Base-by-base conservation (phyloP, 2,797 vertebrate genomes). In the Cyprinella venusta region DNA sequence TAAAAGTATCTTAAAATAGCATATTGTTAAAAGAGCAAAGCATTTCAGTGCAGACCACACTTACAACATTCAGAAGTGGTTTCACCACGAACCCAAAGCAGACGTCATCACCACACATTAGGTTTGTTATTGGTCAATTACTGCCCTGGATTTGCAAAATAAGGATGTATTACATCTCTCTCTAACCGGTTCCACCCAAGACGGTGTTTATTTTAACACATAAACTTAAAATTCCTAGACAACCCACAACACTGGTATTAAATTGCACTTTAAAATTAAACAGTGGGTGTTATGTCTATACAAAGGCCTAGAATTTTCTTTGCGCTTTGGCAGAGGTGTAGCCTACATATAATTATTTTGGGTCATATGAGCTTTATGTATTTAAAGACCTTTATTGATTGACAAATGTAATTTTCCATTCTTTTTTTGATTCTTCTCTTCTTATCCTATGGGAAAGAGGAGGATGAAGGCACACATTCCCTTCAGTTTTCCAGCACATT, bases 11-110 rank as follows among this genome's bases (percentile, higher is more conserved):
- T 54, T 42, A 59, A 69, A 82, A 82, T 78, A 54, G 76, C 24
- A 61, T 74, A n/a, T 65, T 81, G 80, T 85, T 85, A 80, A 83
- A 83, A 76, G 71, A 59, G 82, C 71, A 80, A 79, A 15, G 21
- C 21, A 52, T 79, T 65, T 52, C 38, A 69, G 77, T 59, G 52
- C 79, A 79, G 56, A 84, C 40, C 80, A 72, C 80, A 69, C 65
- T 68, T 50, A 54, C 16, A 74, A 54, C 48, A 63, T 81, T 76
- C 54, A 77, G 30, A 56, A 54, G 68, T 45, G 52, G 80, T 77
- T 83, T 59, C 40, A 84, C 82, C 68, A 24, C 56, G 52, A 67
- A 64, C 67, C 69, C 63, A 76, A 84, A 70, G 48, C 81, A 79
- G 70, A 61, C 65, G 71, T 83, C 63, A 69, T 24, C 52, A 33